A percentile compares a stretch with the other conserved stretches of the same genome.
These are phyloP conservation scores for Myotis myotis DNA, from an alignment of 2,797 vertebrate species.

Conservation along the genomic window DNA sequence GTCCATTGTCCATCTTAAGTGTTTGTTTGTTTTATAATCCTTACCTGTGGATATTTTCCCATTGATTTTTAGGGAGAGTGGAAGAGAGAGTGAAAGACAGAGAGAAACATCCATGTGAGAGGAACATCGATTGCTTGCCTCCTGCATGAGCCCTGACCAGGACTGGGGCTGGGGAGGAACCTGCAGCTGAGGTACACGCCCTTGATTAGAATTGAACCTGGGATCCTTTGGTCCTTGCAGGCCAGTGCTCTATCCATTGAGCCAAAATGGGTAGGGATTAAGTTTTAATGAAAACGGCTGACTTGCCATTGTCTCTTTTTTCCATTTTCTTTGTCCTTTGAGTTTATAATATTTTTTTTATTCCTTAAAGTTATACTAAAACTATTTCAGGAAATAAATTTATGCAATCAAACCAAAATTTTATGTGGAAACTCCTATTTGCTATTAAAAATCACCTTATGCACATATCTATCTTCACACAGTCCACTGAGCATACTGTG, in stretches of 20 bases:
- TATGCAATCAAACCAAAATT: neutral
- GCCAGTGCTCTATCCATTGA: too few species aligned
- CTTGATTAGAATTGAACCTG: too few species aligned
- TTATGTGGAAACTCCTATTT: neutral
- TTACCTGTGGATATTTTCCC: too few species aligned
- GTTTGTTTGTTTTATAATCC: too few species aligned
- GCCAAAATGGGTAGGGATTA: neutral
- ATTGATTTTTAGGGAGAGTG: too few species aligned
- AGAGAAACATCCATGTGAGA: too few species aligned
- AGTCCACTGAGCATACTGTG: neutral
- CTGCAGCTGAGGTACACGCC: too few species aligned
- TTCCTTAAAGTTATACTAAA: neutral
- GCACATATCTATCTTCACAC: neutral
- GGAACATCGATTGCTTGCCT: too few species aligned
- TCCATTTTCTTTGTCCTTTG: neutral
- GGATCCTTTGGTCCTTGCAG: too few species aligned
- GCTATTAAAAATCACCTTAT: neutral
- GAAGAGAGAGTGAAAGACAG: too few species aligned
- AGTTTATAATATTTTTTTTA: neutral
- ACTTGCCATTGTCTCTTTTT: neutral
- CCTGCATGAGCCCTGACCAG: too few species aligned
- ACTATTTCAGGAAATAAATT: neutral
- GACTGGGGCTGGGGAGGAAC: too few species aligned
- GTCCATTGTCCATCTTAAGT: neutral
- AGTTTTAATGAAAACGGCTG: neutral